Evolutionary conservation across 2,113 vertebrate genomes (phyloP), one percentile per base, ranked within the genome.

Genomic region (Corynorhinus townsendii): DNA sequence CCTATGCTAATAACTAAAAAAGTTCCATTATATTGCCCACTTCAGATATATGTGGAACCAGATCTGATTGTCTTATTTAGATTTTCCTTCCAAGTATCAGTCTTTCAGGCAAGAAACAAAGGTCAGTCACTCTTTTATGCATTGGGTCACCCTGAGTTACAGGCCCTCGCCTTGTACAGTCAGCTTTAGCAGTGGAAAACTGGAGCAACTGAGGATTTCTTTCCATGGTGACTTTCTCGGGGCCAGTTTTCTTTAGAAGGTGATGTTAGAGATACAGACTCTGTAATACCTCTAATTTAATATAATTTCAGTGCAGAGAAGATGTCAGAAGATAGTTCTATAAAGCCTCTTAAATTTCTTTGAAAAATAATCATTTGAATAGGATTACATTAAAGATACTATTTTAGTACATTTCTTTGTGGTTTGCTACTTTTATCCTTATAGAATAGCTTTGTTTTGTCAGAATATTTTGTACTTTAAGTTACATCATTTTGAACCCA

Each of bases 321-420:
- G 33, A 9, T 73, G 9, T 82, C 68, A 49, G n/a, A 82, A 72
- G 28, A 56, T 11, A 49, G 15, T 75, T 89, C 40, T 54, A 56
- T 77, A 59, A 88, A 81, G 40, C 35, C 33, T 71, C 43, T 76
- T 16, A 89, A 96, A 66, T 89, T 11, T 82, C 43, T 71, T 68
- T 91, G 82, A 93, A 94, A 90, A 68, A n/a, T 47, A 81, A 64
- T 79, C 16, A 49, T 71, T 52, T 64, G 52, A 95, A 89, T 76
- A 35, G 22, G 22, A 88, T 49, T 68, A n/a, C 26, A 85, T 59
- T 80, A 86, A 90, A 62, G 35, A 62, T 4, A 75, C 28, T 90
- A 82, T 85, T 84, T 43, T 85, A 19, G 3, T 45, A 43, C 8
- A 10, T 62, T 81, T 30, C 33, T 62, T 59, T 83, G 30, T 79